Evolutionary conservation across 2,888 invertebrate species (phyloP), one percentile per base, ranked within the genome.

Genomic region (Drosophila monieri): DNA sequence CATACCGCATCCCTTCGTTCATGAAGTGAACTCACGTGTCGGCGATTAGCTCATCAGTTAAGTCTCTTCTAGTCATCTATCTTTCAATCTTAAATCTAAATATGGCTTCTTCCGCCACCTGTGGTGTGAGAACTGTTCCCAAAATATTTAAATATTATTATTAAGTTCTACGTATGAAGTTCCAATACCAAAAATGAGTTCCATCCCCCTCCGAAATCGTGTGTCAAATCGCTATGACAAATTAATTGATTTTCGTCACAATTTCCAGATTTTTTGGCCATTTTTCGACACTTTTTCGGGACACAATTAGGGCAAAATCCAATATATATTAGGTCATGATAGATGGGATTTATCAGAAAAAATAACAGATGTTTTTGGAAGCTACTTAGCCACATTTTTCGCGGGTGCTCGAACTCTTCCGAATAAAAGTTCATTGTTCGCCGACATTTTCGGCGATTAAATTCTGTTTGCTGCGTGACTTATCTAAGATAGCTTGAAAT

Each of bases 21-120:
- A 58, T 85, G 73, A 87, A 89, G 88, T 77, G 81, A n/a, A 64
- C 68, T 80, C 89, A 87, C 89, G 89, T 90, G 90, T 64, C 85
- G 39, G 70, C 64, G 88, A 87, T 90, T 90, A 90, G 76, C 79
- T 48, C 18, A 47, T 69, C 49, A 57, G 43, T 23, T 30, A 55
- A 25, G 14, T 37, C 41, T 43, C 41, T 47, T 32, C 46, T 61
- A 35, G 6, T 55, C 47, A 52, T 48, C 41, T 32, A 49, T 27
- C 18, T 43, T 8, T 39, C 3, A 25, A 73, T 54, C 35, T 54
- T 12, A 25, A 12, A 35, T 18, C 8, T 3, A 4, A 35, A 23
- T 14, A 18, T 9, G 41, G 43, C 48, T 46, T 53, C 62, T 39
- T 47, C 64, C 77, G 73, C 14, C 73, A 81, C 88, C 86, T 85